These are phyloP conservation scores for Cydia fagiglandana DNA, from an alignment of 1,140 invertebrate genomes.

Conservation along the genomic window DNA sequence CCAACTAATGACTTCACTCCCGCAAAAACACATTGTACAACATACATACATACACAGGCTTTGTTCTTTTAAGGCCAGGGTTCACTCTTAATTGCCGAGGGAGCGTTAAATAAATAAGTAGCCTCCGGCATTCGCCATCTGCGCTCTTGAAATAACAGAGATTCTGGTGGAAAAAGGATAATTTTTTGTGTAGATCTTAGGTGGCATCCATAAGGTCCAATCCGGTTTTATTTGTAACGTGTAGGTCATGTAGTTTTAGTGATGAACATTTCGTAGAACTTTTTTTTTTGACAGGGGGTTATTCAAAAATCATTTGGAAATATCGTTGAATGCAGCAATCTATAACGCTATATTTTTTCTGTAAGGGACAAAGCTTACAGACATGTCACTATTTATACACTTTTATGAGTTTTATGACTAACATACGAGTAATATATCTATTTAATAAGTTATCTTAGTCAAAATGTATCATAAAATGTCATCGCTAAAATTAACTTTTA, in stretches of 20 bases:
- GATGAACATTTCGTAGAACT: background rate
- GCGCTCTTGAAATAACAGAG: background rate
- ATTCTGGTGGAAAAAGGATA: background rate
- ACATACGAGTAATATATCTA: no score
- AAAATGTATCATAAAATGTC: no score
- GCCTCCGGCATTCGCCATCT: background rate
- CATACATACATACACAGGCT: background rate
- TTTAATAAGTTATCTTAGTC: no score
- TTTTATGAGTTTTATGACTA: no score
- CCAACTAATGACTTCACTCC: background rate
- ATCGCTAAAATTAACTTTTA: no score
- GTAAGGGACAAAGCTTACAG: no score
- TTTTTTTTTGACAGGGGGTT: no score
- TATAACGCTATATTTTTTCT: no score
- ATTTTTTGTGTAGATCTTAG: background rate
- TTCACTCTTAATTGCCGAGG: background rate
- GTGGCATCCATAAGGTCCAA: no score
- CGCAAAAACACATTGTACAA: background rate
- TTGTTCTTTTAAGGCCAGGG: background rate
- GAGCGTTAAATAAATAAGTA: constrained; percentile 3
- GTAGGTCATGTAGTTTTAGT: background rate
- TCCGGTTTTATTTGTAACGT: background rate
- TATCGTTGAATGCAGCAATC: no score
- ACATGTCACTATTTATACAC: no score
- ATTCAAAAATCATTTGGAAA: no score